Conservation (phyloP, 2,797 vertebrate species). For the Centroberyx gerrardi region DNA sequence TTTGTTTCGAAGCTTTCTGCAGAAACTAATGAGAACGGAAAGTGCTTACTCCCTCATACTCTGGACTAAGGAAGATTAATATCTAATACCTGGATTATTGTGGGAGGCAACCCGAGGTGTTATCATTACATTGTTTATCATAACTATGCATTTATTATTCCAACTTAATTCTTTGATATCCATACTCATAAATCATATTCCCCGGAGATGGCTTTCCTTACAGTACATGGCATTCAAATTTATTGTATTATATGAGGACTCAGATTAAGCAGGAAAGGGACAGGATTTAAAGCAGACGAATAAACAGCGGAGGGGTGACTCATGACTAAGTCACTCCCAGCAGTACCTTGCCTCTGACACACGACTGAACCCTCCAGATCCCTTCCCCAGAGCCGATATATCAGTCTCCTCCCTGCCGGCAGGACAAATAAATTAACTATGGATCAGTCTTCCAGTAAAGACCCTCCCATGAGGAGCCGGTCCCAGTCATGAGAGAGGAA, state of each 20-base stretch:
- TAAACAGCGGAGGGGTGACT: conserved; percentile 65
- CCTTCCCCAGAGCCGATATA: conserved; percentile 68
- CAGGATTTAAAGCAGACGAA: conserved; percentile 62
- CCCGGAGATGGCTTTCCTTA: conserved; percentile 58
- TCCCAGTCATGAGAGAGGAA: conserved; percentile 63
- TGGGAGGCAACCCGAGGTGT: conserved; percentile 41
- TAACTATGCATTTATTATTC: conserved; percentile 59
- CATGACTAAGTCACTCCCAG: conserved; percentile 66
- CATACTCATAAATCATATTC: conserved; percentile 54
- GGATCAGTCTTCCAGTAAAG: conserved; percentile 72
- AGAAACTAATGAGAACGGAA: conserved; percentile 50
- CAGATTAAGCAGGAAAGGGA: conserved; percentile 48
- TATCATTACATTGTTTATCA: conserved; percentile 61
- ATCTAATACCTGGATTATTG: conserved; percentile 62
- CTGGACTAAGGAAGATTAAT: conserved; percentile 60
- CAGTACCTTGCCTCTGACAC: conserved; percentile 74
- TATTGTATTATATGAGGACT: conserved; percentile 41
- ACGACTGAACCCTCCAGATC: conserved; percentile 67
- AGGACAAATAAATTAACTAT: conserved; percentile 76
- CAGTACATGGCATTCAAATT: conserved; percentile 58
- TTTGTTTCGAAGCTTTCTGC: conserved; percentile 64
- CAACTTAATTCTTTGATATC: conserved; percentile 51
- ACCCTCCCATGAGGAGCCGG: conserved; percentile 60
- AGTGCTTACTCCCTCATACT: conserved; percentile 55
- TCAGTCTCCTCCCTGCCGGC: conserved; percentile 74